Base-by-base conservation (phyloP, 2,888 invertebrate genomes). In the Clitarchus hookeri region DNA sequence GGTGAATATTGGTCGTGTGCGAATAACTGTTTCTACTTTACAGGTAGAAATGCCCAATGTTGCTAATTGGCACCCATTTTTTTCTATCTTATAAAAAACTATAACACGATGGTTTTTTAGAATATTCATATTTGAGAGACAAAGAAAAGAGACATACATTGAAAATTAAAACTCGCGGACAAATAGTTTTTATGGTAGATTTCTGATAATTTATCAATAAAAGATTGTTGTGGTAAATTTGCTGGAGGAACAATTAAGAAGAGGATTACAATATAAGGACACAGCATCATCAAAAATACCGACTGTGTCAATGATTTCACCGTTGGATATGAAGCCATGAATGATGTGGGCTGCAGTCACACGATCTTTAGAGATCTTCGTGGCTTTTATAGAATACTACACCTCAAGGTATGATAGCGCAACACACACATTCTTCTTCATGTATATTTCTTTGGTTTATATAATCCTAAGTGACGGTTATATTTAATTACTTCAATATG, bases 311-410 rank as follows among this genome's bases (percentile, higher is more conserved):
- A 65, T 8, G 65, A 65, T 65, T 65, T 65, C 65, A 65, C 8
- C 65, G 65, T 65, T 65, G 65, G 65, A 65, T 65, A 83, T 11
- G 44, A 85, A 91, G 92, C 86, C 92, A 94, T 92, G 94, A 93
- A 92, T 89, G 89, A 96, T 96, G 96, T 96, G 96, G 96, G 95
- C 95, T 89, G 95, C 96, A 88, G 95, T 96, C 93, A 94, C 96
- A 89, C 94, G 96, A 90, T 96, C 96, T 88, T 94, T 96, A 91
- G 96, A 96, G 93, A 95, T 96, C 91, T 93, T 96, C 90, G 96
- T 96, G 88, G 96, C 96, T 85, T 95, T 96, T 93, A 95, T 96
- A 93, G 96, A 96, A 91, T 96, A 96, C 91, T 96, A 96, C 92
- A 94, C 95, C 87, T 94, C 95, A 90, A 95, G 95, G 95, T 95